These are phyloP conservation scores for Tupaia tana DNA, from an alignment of 2,113 vertebrate species.

Conservation along the genomic window DNA sequence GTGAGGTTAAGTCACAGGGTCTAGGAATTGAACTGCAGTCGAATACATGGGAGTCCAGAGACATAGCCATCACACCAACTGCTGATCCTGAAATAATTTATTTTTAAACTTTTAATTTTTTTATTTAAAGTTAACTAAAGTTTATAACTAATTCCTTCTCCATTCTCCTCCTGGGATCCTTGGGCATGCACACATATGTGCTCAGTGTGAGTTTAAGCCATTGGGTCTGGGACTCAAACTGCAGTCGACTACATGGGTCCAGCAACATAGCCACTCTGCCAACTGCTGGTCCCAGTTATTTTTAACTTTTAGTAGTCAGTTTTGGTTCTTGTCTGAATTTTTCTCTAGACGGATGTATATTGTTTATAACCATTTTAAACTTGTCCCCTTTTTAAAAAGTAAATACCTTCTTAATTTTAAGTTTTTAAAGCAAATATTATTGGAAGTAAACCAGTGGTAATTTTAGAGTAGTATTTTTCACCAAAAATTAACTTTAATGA, in stretches of 20 bases:
- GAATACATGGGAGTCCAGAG: no score
- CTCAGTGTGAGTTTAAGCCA: no score
- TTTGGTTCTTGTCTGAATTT: background rate
- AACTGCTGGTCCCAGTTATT: background rate
- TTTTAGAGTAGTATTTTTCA: background rate
- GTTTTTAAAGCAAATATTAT: background rate
- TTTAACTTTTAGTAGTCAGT: background rate
- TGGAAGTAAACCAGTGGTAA: background rate
- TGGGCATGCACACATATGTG: no score
- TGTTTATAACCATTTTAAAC: constrained; percentile 15
- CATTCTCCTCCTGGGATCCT: no score
- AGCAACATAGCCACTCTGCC: no score
- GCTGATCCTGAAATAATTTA: background rate
- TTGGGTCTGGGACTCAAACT: no score
- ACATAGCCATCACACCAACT: no score
- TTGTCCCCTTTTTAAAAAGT: background rate
- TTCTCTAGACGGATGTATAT: background rate
- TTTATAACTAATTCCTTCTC: background rate
- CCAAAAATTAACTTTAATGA: background rate
- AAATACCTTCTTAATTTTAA: background rate
- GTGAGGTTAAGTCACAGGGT: no score
- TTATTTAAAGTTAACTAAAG: background rate
- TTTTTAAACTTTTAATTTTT: background rate
- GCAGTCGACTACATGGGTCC: no score
- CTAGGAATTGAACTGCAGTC: no score